A percentile compares a stretch with the other conserved stretches of the same genome.
phyloP scores from a whole-genome alignment of 2,113 vertebrate species.

The Tonatia bakeri region DNA sequence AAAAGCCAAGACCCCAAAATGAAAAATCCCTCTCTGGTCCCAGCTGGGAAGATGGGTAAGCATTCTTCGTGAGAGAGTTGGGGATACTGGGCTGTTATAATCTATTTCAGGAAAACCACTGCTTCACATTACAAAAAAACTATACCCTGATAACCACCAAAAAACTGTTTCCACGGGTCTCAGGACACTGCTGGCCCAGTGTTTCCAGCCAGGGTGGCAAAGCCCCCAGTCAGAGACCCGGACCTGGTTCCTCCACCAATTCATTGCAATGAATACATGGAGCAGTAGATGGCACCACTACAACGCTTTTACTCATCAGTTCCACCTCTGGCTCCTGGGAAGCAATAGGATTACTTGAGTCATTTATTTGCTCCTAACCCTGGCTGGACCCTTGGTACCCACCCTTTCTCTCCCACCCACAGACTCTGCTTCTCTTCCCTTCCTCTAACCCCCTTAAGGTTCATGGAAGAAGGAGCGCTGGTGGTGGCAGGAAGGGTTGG shows the following conservation, averaged over 20 bases:
- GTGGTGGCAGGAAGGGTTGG: background rate
- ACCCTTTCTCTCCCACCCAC: background rate
- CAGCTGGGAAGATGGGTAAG: background rate
- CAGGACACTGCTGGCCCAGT: background rate
- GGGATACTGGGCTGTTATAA: background rate
- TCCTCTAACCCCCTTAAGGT: background rate
- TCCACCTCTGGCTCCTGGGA: background rate
- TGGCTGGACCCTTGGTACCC: background rate
- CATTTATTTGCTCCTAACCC: background rate
- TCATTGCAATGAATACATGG: background rate
- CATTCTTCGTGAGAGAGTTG: background rate
- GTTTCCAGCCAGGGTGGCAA: background rate
- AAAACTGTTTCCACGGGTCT: background rate
- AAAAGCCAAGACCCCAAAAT: background rate
- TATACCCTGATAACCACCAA: background rate
- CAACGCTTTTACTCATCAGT: background rate
- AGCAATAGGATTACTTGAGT: background rate
- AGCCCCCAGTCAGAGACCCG: background rate
- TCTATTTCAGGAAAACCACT: background rate
- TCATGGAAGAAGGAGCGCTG: background rate
- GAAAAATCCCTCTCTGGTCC: background rate
- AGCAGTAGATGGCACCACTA: constrained; percentile 76
- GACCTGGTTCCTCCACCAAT: background rate
- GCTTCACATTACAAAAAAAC: background rate
- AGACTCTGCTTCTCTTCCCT: background rate